A percentile compares a stretch with the other conserved stretches of the same genome.
These are phyloP conservation scores for Gobio occitaniae DNA, from an alignment of 2,797 vertebrate genomes.

Conservation along the genomic window DNA sequence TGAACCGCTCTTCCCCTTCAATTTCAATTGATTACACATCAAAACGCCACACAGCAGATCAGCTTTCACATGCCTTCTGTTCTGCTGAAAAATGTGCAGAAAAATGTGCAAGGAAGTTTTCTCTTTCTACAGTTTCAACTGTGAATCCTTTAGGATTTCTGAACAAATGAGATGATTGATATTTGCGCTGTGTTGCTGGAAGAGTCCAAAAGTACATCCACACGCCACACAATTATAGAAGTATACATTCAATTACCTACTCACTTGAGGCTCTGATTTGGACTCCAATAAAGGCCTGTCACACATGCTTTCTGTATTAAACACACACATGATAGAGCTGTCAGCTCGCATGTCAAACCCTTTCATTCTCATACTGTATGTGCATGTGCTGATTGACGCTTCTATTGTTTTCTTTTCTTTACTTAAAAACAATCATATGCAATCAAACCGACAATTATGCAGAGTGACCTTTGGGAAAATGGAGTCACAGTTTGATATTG, in stretches of 20 bases:
- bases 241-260: conserved; percentile 22
- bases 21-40: conserved; percentile 76
- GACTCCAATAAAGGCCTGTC: conserved; percentile 38
- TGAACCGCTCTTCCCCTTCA: conserved; percentile 66
- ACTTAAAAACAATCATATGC: conserved; percentile 51
- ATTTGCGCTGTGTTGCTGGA: not conserved
- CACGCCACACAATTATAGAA: not conserved
- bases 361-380: conserved; percentile 23
- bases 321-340: conserved; percentile 44
- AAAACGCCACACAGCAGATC: conserved; percentile 65
- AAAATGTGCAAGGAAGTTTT: conserved; percentile 28
- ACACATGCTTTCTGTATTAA: conserved; percentile 20
- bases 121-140: conserved; percentile 2
- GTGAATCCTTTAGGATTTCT: conserved; percentile 3
- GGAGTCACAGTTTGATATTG: conserved; percentile 28
- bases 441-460: conserved; percentile 52
- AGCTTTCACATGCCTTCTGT: conserved; percentile 61
- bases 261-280: conserved; percentile 39
- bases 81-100: conserved; percentile 32
- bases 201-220: conserved; percentile 15
- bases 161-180: conserved; percentile 35
- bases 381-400: conserved; percentile 26
- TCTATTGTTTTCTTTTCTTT: conserved; percentile 34
- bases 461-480: conserved; percentile 53
- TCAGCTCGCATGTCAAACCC: conserved; percentile 24